These are phyloP conservation scores for Willisornis vidua DNA, from an alignment of 2,113 vertebrate species.

Conservation along the genomic window DNA sequence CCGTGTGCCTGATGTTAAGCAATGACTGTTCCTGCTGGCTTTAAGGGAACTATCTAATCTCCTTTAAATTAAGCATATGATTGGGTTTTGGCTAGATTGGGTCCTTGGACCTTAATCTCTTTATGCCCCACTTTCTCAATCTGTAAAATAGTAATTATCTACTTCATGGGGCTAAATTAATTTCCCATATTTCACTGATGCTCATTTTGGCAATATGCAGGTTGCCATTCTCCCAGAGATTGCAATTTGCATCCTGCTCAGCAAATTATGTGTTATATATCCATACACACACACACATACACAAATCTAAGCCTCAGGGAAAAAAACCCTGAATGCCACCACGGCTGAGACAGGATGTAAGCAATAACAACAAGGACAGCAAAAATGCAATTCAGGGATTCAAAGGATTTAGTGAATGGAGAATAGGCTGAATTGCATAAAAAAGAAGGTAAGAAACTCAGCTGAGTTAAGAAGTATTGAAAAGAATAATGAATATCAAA, in stretches of 20 bases:
- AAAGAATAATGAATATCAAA: constrained; percentile 6
- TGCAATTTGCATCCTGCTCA: neutral
- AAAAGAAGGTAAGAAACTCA: neutral
- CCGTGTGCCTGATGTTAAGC: neutral
- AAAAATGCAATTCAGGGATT: neutral
- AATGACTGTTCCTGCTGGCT: neutral
- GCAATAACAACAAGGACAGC: constrained; percentile 6
- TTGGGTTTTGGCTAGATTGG: constrained; percentile 44
- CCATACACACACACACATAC: neutral
- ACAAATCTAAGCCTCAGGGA: neutral
- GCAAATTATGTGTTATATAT: neutral
- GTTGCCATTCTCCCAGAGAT: neutral
- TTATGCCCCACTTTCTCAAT: constrained; percentile 59
- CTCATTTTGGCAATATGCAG: neutral
- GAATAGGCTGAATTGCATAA: neutral
- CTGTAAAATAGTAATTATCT: constrained; percentile 60
- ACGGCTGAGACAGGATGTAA: neutral
- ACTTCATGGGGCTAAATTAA: constrained; percentile 45
- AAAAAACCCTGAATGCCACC: neutral
- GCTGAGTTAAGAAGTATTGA: neutral
- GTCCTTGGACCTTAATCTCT: constrained; percentile 49
- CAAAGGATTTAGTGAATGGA: neutral
- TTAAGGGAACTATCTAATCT: constrained; percentile 41
- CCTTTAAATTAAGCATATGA: constrained; percentile 64
- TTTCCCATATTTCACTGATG: constrained; percentile 18